Conservation (phyloP, 2,113 vertebrate genomes). For the Rhinolophus sinicus region DNA sequence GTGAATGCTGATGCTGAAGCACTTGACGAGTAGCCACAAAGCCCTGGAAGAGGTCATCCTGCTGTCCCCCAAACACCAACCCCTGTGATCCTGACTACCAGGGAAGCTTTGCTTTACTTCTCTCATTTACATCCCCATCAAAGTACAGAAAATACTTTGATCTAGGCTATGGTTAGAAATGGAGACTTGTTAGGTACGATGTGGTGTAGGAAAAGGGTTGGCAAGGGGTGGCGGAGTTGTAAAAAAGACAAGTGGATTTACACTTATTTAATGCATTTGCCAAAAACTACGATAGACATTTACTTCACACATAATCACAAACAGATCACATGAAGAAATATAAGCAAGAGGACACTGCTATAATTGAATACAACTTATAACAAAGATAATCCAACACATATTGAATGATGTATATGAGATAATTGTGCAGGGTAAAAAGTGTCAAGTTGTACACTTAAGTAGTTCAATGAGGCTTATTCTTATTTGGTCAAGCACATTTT, state of each 20-base stretch:
- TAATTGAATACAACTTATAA: not conserved
- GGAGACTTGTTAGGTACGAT: not conserved
- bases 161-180: not conserved
- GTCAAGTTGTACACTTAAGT: not conserved
- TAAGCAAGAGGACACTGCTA: not conserved
- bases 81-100: not conserved
- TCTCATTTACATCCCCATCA: not conserved
- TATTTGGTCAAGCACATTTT: not conserved
- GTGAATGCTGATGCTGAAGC: not conserved
- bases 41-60: not conserved
- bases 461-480: not conserved
- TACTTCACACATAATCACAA: not conserved
- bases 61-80: not conserved
- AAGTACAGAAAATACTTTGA: conserved; percentile 35
- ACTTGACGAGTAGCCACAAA: not conserved
- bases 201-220: not conserved
- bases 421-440: not conserved
- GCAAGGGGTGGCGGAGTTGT: not conserved
- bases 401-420: not conserved
- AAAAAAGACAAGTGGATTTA: not conserved
- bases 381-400: not conserved
- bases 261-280: not conserved
- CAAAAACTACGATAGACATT: conserved; percentile 15
- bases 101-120: not conserved
- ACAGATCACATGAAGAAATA: not conserved